Conservation (phyloP, 2,113 vertebrate genomes). For the Hepsetus odoe region DNA sequence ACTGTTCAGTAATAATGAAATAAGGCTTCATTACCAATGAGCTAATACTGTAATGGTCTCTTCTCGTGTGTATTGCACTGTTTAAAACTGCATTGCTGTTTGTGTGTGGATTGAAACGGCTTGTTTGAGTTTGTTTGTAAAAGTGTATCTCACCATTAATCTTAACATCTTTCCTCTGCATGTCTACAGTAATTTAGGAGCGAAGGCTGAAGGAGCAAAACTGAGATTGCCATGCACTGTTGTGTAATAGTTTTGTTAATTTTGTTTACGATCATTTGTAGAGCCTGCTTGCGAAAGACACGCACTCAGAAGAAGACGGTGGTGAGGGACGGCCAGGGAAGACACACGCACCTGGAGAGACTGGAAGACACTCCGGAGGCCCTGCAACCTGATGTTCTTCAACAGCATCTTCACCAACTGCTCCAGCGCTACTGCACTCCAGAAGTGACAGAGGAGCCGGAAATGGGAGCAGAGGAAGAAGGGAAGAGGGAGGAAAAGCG, state of each 20-base stretch:
- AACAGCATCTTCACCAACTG: slow-evolving; percentile 87
- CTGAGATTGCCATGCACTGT: not conserved
- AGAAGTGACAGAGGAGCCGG: slow-evolving; percentile 70
- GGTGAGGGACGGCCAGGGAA: slow-evolving; percentile 86
- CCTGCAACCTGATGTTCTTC: slow-evolving; percentile 83
- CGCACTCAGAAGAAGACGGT: slow-evolving; percentile 92
- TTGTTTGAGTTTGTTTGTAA: not conserved
- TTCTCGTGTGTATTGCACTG: too few relatives aligned
- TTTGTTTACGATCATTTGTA: slow-evolving; percentile 52
- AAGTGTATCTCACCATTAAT: not conserved
- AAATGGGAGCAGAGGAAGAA: slow-evolving; percentile 65
- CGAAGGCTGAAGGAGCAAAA: not conserved
- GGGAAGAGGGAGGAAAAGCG: slow-evolving; percentile 28
- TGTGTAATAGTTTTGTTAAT: too few relatives aligned
- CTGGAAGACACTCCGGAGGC: slow-evolving; percentile 85
- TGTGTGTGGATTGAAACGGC: not conserved
- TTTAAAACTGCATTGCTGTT: not conserved
- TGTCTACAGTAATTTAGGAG: not conserved
- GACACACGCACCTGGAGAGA: slow-evolving; percentile 83
- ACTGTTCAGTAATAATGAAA: too few relatives aligned
- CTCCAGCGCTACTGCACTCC: slow-evolving; percentile 84
- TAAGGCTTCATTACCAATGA: not conserved
- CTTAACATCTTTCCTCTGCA: not conserved
- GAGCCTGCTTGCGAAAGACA: slow-evolving; percentile 89
- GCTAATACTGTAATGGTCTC: not conserved